A percentile compares a stretch with the other conserved stretches of the same genome.
phyloP scores from a whole-genome alignment of 2,113 vertebrate genomes.

The Potamarius usumacintae region DNA sequence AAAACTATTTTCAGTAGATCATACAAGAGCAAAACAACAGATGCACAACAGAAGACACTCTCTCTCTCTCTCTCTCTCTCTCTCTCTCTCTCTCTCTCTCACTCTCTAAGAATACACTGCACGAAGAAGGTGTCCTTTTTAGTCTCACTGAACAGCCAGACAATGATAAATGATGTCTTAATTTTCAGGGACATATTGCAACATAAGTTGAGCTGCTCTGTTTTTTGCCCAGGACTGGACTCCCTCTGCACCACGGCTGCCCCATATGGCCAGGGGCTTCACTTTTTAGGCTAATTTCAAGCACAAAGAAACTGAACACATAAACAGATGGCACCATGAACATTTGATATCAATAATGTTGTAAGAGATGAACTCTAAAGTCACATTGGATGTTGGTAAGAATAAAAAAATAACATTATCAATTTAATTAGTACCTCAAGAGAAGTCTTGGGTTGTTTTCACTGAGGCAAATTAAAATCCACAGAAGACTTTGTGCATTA shows the following conservation, averaged over 20 bases:
- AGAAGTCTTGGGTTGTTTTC: not conserved
- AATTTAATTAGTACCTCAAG: conserved; percentile 17
- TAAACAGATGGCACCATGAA: conserved; percentile 25
- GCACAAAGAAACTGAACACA: not conserved
- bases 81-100: no score
- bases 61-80: not conserved
- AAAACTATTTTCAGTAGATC: not conserved
- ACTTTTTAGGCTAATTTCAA: conserved; percentile 13
- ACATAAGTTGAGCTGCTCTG: not conserved
- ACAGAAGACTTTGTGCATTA: conserved; percentile 22
- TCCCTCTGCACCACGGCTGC: not conserved
- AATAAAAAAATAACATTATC: not conserved
- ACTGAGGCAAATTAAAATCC: conserved; percentile 12
- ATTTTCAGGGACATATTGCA: conserved; percentile 4
- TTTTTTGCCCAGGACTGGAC: not conserved
- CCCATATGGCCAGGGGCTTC: not conserved
- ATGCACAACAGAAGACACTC: no score
- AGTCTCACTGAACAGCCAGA: conserved; percentile 14
- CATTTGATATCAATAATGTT: conserved; percentile 17
- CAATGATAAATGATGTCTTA: conserved; percentile 23
- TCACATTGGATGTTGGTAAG: not conserved
- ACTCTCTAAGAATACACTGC: not conserved
- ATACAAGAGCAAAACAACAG: not conserved
- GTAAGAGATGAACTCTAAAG: conserved; percentile 12
- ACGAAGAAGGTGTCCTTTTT: not conserved